These are phyloP conservation scores for Lagopus leucura DNA, from an alignment of 2,113 vertebrate species.

Conservation along the genomic window DNA sequence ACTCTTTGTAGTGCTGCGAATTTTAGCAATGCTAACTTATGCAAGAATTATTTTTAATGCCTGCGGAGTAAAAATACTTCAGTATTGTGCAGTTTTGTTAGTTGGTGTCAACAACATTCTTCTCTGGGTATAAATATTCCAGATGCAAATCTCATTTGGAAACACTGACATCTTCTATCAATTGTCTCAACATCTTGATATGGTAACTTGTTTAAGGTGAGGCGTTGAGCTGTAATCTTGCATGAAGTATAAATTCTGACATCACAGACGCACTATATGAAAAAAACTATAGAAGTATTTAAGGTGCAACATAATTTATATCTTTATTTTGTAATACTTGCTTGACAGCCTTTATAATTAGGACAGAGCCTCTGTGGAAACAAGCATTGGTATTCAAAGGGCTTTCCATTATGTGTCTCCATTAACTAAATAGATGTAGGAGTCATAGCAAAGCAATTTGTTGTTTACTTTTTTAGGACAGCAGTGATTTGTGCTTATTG, in stretches of 20 bases:
- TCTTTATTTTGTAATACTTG: background rate
- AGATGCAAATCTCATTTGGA: background rate
- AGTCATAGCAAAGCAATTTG: conserved; percentile 37
- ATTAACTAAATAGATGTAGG: conserved; percentile 15
- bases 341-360: background rate
- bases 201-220: background rate
- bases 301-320: background rate
- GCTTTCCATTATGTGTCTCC: background rate
- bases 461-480: conserved; percentile 53
- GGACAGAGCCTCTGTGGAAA: background rate
- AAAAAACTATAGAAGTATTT: background rate
- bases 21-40: background rate
- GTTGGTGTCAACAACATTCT: background rate
- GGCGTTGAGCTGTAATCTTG: background rate
- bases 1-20: background rate
- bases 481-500: conserved; percentile 67
- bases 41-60: background rate
- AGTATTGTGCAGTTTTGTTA: background rate
- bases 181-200: background rate
- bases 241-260: background rate
- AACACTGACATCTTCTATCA: background rate
- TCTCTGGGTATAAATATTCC: background rate
- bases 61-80: background rate
- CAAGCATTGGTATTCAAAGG: conserved; percentile 11
- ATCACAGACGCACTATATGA: background rate